Evolutionary conservation across 2,888 invertebrate species (phyloP).

Genomic region (Trissonchulus latispiculum): DNA sequence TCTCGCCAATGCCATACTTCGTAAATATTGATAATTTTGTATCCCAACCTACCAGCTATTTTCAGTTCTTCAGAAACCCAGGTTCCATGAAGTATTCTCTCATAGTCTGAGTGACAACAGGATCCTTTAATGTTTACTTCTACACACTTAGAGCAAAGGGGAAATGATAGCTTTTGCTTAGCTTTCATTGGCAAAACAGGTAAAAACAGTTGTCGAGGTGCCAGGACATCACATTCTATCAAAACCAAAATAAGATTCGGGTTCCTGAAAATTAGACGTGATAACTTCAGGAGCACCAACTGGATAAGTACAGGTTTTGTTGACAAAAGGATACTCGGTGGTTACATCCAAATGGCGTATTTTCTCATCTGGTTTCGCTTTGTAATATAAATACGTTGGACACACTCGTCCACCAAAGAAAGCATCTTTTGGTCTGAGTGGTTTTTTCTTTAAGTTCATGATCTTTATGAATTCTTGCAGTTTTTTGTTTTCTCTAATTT

Average conservation of each 20-base stretch:
- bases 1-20: background rate
- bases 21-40: background rate
- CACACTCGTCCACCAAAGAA: conserved; percentile 36
- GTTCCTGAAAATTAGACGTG: conserved; percentile 14
- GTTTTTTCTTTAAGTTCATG: no score
- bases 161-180: conserved; percentile 32
- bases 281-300: conserved; percentile 20
- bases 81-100: background rate
- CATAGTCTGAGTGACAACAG: background rate
- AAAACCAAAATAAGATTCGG: conserved; percentile 27
- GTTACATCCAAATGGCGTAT: conserved; percentile 34
- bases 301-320: conserved; percentile 32
- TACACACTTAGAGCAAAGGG: conserved; percentile 34
- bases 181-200: conserved; percentile 35
- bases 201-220: conserved; percentile 33
- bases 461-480: no score
- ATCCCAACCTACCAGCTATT: background rate
- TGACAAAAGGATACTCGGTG: conserved; percentile 33
- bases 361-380: conserved; percentile 25
- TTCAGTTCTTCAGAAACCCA: conserved; percentile 3
- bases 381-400: conserved; percentile 31
- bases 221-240: conserved; percentile 33
- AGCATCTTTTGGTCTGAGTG: conserved; percentile 32
- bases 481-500: no score
- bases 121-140: conserved; percentile 28